phyloP scores from a whole-genome alignment of 2,888 invertebrate species.

The Tillus elongatus region DNA sequence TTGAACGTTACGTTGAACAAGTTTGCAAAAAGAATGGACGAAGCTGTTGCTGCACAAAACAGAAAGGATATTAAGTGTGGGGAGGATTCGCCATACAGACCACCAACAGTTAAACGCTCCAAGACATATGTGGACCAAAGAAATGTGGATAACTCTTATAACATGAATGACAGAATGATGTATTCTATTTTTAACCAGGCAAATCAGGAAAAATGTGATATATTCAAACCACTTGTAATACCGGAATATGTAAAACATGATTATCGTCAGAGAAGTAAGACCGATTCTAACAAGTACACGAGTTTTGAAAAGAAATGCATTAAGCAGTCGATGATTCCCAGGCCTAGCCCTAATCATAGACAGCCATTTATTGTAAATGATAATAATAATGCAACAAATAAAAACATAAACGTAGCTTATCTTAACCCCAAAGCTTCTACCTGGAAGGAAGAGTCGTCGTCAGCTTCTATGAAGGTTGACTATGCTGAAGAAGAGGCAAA shows the following conservation, averaged over 20 bases:
- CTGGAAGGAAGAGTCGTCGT: constrained; percentile 29
- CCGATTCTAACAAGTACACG: not conserved
- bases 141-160: too few relatives aligned
- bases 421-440: constrained; percentile 29
- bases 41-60: constrained; percentile 4
- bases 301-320: not conserved
- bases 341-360: too few relatives aligned
- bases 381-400: constrained; percentile 10
- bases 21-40: constrained; percentile 6
- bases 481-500: constrained; percentile 13
- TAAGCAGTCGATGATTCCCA: not conserved
- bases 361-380: too few relatives aligned
- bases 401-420: constrained; percentile 25
- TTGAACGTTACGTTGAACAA: constrained; percentile 28
- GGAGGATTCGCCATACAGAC: not conserved
- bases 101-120: not conserved
- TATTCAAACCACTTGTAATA: too few relatives aligned
- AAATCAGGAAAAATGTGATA: constrained; percentile 10
- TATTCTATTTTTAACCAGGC: too few relatives aligned
- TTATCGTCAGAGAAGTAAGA: too few relatives aligned
- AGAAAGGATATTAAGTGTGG: constrained; percentile 2
- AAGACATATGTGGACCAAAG: constrained; percentile 20
- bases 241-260: too few relatives aligned
- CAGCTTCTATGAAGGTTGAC: constrained; percentile 14
- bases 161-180: too few relatives aligned